Conservation (phyloP, 2,888 invertebrate species). For the Nemotelus pantherinus region DNA sequence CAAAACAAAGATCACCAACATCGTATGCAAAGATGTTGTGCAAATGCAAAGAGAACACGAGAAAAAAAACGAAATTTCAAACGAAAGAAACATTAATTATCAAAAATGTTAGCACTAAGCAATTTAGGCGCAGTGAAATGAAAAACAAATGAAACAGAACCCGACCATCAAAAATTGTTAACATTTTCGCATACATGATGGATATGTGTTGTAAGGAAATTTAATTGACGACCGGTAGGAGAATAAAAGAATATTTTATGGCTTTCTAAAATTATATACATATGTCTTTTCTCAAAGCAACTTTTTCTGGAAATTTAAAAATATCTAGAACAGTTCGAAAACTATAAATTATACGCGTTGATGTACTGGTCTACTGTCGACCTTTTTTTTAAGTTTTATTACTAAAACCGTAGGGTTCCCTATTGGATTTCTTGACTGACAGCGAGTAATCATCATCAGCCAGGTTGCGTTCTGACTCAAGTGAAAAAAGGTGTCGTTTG, state of each 20-base stretch:
- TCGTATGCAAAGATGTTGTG: constrained; percentile 21
- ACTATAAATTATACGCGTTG: too few species aligned
- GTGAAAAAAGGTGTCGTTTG: constrained; percentile 24
- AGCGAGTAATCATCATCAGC: too few species aligned
- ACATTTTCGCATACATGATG: constrained; percentile 32
- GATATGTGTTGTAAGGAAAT: constrained; percentile 36
- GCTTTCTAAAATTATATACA: not conserved
- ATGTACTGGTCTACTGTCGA: too few species aligned
- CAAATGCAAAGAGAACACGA: constrained; percentile 4
- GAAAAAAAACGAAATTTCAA: not conserved
- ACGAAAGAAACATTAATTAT: not conserved
- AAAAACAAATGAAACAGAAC: constrained; percentile 2
- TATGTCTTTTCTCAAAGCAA: too few species aligned
- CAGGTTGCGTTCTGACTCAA: not conserved
- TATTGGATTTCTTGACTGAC: too few species aligned
- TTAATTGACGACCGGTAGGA: constrained; percentile 24
- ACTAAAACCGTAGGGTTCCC: too few species aligned
- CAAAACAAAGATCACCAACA: constrained; percentile 23
- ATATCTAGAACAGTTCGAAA: too few species aligned
- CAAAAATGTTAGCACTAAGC: too few species aligned
- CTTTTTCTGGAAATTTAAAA: too few species aligned
- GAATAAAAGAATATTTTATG: constrained; percentile 14
- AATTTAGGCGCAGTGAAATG: not conserved
- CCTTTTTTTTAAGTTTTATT: too few species aligned
- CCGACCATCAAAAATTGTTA: constrained; percentile 21